Evolutionary conservation across 2,113 vertebrate species (phyloP).

Genomic region (Cathartes aura): DNA sequence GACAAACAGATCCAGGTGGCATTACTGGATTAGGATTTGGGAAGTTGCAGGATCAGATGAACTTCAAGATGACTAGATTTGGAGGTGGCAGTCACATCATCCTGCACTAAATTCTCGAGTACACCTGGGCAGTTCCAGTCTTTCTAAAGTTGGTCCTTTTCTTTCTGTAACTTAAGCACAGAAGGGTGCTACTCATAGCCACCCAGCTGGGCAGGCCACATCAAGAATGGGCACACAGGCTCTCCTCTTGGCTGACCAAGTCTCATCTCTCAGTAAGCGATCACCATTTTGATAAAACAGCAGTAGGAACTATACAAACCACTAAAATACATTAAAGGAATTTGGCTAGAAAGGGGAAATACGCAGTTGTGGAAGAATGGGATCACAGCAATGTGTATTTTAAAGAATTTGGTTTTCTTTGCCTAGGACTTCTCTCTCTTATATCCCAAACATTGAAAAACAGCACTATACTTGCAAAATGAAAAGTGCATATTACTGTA

Average conservation of each 20-base stretch:
- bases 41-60: background rate
- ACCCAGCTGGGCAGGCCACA: background rate
- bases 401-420: background rate
- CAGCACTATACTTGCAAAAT: background rate
- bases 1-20: background rate
- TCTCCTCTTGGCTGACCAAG: background rate
- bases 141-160: background rate
- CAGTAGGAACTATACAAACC: background rate
- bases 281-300: background rate
- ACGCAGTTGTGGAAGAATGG: background rate
- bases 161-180: no score
- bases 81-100: background rate
- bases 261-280: rapidly evolving
- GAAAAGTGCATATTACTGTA: background rate
- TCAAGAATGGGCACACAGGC: rapidly evolving
- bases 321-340: background rate
- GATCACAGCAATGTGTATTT: background rate
- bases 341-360: background rate
- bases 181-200: background rate
- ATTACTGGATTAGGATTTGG: rapidly evolving
- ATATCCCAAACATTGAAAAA: background rate
- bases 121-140: background rate
- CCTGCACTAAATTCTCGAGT: background rate
- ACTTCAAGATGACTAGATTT: background rate
- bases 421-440: background rate